Evolutionary conservation across 2,797 vertebrate genomes (phyloP), one percentile per base, ranked within the genome.

Genomic region (Pseudochaenichthys georgianus): DNA sequence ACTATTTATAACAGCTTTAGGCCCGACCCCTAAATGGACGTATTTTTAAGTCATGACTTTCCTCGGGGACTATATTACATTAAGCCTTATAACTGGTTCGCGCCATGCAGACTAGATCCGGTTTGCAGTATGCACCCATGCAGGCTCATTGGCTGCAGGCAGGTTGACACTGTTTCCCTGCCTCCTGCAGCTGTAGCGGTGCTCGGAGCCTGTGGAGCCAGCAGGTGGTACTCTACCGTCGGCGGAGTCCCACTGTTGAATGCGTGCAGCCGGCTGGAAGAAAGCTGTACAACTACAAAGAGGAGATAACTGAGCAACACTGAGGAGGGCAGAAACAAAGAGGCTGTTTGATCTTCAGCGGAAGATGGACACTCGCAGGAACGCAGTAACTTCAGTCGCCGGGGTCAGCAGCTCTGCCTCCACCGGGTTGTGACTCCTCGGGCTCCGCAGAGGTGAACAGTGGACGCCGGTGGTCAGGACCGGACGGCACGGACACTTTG

Each of bases 211-310:
- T 13, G 46, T 12, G 4, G 71, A 85, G 76, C 89, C 89, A 81
- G 86, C 88, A 87, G 89, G 88, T 81, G 87, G 87, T 78, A 74
- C 74, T 61, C 59, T 55, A 59, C 68, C 2, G 82, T 68, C 69
- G 58, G 74, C 74, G 9, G 46, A 6, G 73, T 64, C 51, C 57
- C n/a, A 19, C 70, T 70, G 80, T 47, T 78, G 78, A 64, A 53
- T 11, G 62, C 45, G 28, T 34, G 38, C 57, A 11, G 70, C 59
- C 66, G 80, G 60, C 57, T 55, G 75, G 48, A 53, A 17, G 61
- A 73, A n/a, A 75, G 48, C 75, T 21, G 28, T 45, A 23, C 0
- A 48, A 42, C 41, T 41, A 31, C 42, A 48, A 17, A 50, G 13
- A 8, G 46, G n/a, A 43, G 52, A 64, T 50, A 43, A 12, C 34